Conservation (phyloP, 2,797 vertebrate genomes). For the Eurystomus glaucurus region DNA sequence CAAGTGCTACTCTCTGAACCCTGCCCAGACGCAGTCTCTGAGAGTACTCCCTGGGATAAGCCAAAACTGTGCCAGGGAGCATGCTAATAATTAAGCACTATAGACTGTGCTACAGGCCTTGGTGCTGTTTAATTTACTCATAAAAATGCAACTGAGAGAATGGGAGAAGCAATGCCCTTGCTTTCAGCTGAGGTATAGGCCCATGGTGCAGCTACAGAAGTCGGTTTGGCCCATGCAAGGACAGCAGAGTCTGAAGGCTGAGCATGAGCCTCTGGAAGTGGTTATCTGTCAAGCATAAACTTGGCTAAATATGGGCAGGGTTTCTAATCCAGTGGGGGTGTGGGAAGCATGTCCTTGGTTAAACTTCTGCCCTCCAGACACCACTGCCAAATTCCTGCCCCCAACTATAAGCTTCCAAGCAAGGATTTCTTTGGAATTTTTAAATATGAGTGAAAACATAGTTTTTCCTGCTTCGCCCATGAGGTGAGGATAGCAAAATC, state of each 20-base stretch:
- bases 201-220: fast-evolving
- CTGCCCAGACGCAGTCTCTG: slow-evolving; percentile 44
- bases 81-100: slow-evolving; percentile 56
- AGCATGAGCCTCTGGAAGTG: neutral
- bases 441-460: neutral
- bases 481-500: neutral
- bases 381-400: neutral
- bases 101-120: neutral
- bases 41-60: slow-evolving; percentile 42
- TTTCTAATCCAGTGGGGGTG: slow-evolving; percentile 6
- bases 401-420: neutral
- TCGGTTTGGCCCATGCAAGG: fast-evolving
- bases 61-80: slow-evolving; percentile 48
- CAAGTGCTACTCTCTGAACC: slow-evolving; percentile 60
- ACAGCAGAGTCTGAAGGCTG: neutral
- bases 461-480: neutral
- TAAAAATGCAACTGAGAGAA: neutral
- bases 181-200: neutral
- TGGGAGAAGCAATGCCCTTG: neutral
- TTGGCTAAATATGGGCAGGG: neutral
- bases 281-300: neutral
- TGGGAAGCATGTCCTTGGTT: slow-evolving; percentile 41
- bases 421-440: neutral
- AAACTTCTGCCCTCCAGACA: slow-evolving; percentile 13
- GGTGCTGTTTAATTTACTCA: neutral